Evolutionary conservation across 2,797 vertebrate genomes (phyloP).

Genomic region (Falco biarmicus): DNA sequence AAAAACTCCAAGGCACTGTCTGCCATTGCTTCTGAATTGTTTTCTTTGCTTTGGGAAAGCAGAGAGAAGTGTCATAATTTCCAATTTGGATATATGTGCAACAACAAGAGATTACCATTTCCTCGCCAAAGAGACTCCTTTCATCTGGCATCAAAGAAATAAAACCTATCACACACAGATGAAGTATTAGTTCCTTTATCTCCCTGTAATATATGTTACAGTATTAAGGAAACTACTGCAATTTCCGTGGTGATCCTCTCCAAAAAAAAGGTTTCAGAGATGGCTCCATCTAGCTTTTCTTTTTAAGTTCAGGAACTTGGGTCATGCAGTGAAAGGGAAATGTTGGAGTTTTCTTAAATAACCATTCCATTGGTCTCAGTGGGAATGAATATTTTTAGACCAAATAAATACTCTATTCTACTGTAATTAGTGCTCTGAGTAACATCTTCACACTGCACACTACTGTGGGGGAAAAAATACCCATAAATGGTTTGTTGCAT

Average conservation of each 20-base stretch:
- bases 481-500: neutral
- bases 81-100: slow-evolving; percentile 16
- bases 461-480: neutral
- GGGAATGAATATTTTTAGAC: neutral
- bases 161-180: slow-evolving; percentile 43
- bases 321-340: neutral
- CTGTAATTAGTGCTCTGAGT: neutral
- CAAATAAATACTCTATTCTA: neutral
- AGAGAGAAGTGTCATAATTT: slow-evolving; percentile 39
- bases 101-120: slow-evolving; percentile 37
- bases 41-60: slow-evolving; percentile 49
- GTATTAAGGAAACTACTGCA: neutral
- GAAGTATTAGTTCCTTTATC: slow-evolving; percentile 30
- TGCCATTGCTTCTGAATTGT: neutral
- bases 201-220: neutral
- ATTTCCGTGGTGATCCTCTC: neutral
- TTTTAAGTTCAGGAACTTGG: neutral
- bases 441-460: neutral
- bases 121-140: slow-evolving; percentile 52
- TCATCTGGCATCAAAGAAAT: slow-evolving; percentile 71
- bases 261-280: neutral
- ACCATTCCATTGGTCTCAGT: neutral
- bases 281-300: neutral
- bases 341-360: neutral
- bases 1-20: neutral